Evolutionary conservation across 2,797 vertebrate species (phyloP), one percentile per base, ranked within the genome.

Genomic region (Hippoglossus hippoglossus): DNA sequence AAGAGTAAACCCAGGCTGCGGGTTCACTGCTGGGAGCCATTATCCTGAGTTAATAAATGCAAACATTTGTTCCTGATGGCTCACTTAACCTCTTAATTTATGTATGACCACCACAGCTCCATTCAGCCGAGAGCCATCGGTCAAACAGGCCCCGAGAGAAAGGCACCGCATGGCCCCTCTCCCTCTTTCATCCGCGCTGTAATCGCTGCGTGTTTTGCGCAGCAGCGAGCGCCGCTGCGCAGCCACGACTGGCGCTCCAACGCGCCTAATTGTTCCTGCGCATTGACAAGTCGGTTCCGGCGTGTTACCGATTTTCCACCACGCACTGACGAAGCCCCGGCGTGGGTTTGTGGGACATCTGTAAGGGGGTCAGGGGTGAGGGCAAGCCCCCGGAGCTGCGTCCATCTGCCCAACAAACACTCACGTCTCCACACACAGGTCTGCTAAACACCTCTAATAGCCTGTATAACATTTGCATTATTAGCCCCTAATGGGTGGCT

Each of bases 391-490:
- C 73, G 91, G 87, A 94, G 95, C 94, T 95, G 88, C 63, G 86
- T 90, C 97, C 96, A 98, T 97, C 96, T 98, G 97, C 94, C 93
- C 91, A 57, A 88, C 64, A 90, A 94, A 94, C 87, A 78, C 82
- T 77, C 86, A 64, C 77, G 58, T 86, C 85, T 85, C 63, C 80
- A 79, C 60, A 87, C 85, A 73, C 67, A 81, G 52, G 81, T 21
- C 71, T 62, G 83, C 90, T 92, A 86, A 88, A 86, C 86, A 87
- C 80, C 84, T 79, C 84, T 89, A 89, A 92, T 82, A 76, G 86
- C 72, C 75, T 79, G 78, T 52, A 70, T 77, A 36, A 71, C 77
- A 85, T 84, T 82, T 68, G 68, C 84, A 85, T 89, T 79, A 85
- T 72, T 25, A 78, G 64, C 60, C 61, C 34, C 62, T 86, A 82